Base-by-base conservation (phyloP, 1,140 invertebrate species). In the Eumaeus atala region DNA sequence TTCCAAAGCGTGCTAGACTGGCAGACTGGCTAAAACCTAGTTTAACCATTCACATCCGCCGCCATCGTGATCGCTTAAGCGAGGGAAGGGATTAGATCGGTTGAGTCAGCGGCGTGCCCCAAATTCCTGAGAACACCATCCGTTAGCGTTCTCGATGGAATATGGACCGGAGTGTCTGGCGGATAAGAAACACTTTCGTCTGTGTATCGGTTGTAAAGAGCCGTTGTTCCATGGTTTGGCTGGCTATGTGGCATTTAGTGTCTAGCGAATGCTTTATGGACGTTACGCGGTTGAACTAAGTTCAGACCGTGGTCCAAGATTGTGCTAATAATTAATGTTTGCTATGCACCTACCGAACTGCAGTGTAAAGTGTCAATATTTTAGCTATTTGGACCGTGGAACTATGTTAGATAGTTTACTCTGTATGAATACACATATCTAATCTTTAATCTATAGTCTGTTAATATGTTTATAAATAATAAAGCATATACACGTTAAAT, bases 121-220 rank as follows among this genome's bases (percentile, higher is more conserved):
- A 85, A 84, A 85, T 85, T 77, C 80, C 80, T 68, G 49, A 70
- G 70, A 66, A 77, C 74, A 84, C 77, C 82, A 85, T 85, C 82
- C 72, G 69, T 59, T 67, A 62, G 38, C n/a, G 2, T 51, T 34
- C 42, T 57, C 66, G 74, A 68, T 62, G 57, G 44, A 81, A 73
- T 69, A 70, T 16, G 5, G 9, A 44, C 40, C 14, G 9, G 9
- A 17, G 9, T 7, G 16, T 44, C n/a, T 9, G 14, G 40, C 0
- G 5, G 9, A 9, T 16, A 17, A 14, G 17, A 14, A 16, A 6
- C 9, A 44, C 9, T 44, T 44, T 6, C 2, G 28, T 33, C 18
- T 67, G 21, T 18, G 4, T 9, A 34, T 51, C 17, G 47, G n/a
- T 28, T 54, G 66, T 66, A 70, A 71, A 79, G 70, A 69, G 70